Base-by-base conservation (phyloP, 2,113 vertebrate genomes). In the Polypterus bichir region DNA sequence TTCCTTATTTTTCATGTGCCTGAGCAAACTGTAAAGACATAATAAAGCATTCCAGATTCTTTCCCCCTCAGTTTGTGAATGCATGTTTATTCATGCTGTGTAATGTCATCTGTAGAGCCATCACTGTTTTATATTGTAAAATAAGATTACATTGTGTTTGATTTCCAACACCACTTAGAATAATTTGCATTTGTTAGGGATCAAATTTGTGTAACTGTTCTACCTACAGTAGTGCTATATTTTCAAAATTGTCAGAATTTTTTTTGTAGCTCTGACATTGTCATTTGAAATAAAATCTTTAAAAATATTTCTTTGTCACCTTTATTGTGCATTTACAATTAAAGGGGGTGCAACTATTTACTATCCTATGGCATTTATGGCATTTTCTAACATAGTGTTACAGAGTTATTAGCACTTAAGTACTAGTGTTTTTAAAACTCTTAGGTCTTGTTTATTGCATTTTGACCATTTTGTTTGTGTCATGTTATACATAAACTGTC, bases 101-200 rank as follows among this genome's bases (percentile, higher is more conserved):
- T 81, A 86, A 79, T 62, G 45, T 78, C 85, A 83, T 82, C 81
- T 78, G 81, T 87, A 86, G 84, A 81, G 73, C 75, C 77, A 78
- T 85, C 76, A 72, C 79, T 89, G 85, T 89, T 89, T 88, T 88
- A 87, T 88, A 88, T 86, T 87, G 86, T 88, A 85, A 77, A 88
- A 85, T 86, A 82, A 80, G 77, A 64, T 77, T 84, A 81, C 69
- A 62, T 83, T 80, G 85, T 89, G 83, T 80, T 77, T 62, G 51
- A 62, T 54, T 27, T 27, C 2, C 27, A 27, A 27, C 49, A 62
- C 53, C 55, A 51, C 55, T 51, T 62, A 53, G 53, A 53, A 45
- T 62, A 54, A 83, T 83, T 78, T 88, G 85, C 88, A 81, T 79
- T 84, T 81, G 85, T 79, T 72, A 76, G 72, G 79, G 83, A 85